Base-by-base conservation (phyloP, 2,797 vertebrate species). In the Coendou prehensilis region DNA sequence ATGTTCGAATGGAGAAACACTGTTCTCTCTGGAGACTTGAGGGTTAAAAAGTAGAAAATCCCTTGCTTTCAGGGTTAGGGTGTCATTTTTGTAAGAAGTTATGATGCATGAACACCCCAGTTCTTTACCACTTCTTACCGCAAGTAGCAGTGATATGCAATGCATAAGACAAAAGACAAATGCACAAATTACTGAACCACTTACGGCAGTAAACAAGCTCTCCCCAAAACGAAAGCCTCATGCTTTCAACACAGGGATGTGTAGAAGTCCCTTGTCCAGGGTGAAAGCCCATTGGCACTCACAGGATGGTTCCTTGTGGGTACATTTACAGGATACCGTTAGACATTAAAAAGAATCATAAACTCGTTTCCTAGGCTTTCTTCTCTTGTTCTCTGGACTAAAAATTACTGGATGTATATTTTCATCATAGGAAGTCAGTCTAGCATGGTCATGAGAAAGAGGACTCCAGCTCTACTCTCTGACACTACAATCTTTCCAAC, bases 221-320 rank as follows among this genome's bases (percentile, higher is more conserved):
- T 5, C 57, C 54, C 45, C 71, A 18, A 17, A 86, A 45, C 59
- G 26, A 67, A 3, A 0, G 47, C 0, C 37, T 4, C 54, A 28
- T 8, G 61, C 50, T 22, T 9, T 30, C 10, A 37, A 54, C 10
- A 69, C 28, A 47, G 23, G 5, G 2, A 18, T 1, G 37, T 0
- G 1, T 13, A 6, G 11, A 45, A 37, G 22, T 0, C 6, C 5
- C 75, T 0, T 1, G 82, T 3, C 7, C 13, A 20, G 33, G 26
- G 9, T 10, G 22, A 26, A 15, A 37, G 73, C 67, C 57, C 23
- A 23, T 0, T 1, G 79, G 11, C n/a, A 18, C 2, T 20, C 45
- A 4, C 6, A 11, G 10, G 33, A 52, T 0, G 5, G 5, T 28
- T 47, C 64, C 56, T 18, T 18, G 33, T 6, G 45, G 78, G 17